Evolutionary conservation across 2,113 vertebrate species (phyloP), one percentile per base, ranked within the genome.

Genomic region (Pteropus alecto): DNA sequence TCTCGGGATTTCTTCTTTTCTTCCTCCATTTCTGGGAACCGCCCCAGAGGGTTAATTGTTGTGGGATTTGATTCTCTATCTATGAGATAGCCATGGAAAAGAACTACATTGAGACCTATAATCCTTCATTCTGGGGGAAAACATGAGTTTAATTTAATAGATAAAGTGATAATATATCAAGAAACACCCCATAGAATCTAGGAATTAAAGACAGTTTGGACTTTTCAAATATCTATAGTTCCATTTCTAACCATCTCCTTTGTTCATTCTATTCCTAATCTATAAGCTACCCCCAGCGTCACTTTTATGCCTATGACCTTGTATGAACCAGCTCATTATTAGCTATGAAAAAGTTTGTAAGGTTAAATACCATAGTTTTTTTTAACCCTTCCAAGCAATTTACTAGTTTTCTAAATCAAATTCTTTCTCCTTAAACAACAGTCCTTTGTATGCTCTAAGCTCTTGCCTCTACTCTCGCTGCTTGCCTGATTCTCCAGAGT

Each of bases 391-490:
- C n/a, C 3, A 9, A 38, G 82, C 6, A 58, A 46, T 89, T 95
- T 90, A 79, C 26, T 43, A 54, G 58, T 88, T 93, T 97, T 90
- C 76, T 41, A 70, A 86, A 48, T 91, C 38, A 71, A 74, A 90
- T 87, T 84, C 18, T 83, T 54, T 92, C 38, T 91, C 58, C 46
- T 83, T 56, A 41, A 82, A 96, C 78, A 93, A 77, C 3, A 83
- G n/a, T 78, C 38, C 33, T 78, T 85, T 94, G 54, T 82, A 22
- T 10, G 26, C 5, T 33, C 24, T 33, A 7, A 54, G 30, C 18
- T 81, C 30, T 19, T 65, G 48, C 48, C 16, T 76, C 30, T n/a
- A 9, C 38, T 15, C 6, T 83, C 6, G 1, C 7, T 30, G 22
- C 43, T 77, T 87, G 14, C n/a, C 16, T 11, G 18, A n/a, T 38